Conservation (phyloP, 2,113 vertebrate genomes). For the Apeltes quadracus region DNA sequence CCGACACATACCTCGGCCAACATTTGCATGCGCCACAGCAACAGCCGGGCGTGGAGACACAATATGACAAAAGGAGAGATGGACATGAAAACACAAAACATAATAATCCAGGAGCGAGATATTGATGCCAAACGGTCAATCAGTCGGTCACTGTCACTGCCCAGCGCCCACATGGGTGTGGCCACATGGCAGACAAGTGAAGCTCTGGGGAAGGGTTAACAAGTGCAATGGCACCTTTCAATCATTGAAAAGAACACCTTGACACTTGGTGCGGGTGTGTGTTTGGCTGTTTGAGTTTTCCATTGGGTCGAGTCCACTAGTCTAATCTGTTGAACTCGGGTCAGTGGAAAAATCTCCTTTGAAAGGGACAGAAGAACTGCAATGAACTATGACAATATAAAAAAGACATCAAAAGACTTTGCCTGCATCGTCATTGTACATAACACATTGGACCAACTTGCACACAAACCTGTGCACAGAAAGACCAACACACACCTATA, state of each 20-base stretch:
- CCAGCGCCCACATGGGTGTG: slow-evolving; percentile 46
- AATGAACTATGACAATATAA: slow-evolving; percentile 21
- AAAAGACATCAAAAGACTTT: slow-evolving; percentile 45
- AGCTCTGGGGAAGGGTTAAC: slow-evolving; percentile 50
- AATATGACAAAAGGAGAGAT: slow-evolving; percentile 31
- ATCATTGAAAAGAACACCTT: slow-evolving; percentile 73
- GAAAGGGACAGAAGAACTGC: slow-evolving; percentile 9
- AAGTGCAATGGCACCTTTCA: slow-evolving; percentile 63
- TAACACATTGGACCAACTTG: slow-evolving; percentile 35
- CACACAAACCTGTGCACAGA: slow-evolving; percentile 1
- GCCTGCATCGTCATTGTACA: slow-evolving; percentile 44
- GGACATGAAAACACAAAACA: background rate
- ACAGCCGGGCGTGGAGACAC: slow-evolving; percentile 36
- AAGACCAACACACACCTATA: slow-evolving; percentile 19
- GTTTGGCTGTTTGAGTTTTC: slow-evolving; percentile 57
- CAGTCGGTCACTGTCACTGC: slow-evolving; percentile 24
- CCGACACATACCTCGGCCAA: slow-evolving; percentile 68
- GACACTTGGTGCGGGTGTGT: slow-evolving; percentile 37
- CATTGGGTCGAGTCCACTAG: slow-evolving; percentile 53
- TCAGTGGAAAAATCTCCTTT: slow-evolving; percentile 52
- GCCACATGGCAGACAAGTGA: slow-evolving; percentile 32
- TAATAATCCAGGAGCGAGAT: too few relatives aligned
- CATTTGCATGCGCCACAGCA: slow-evolving; percentile 66
- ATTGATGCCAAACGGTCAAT: slow-evolving; percentile 10
- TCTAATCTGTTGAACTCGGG: slow-evolving; percentile 63